Evolutionary conservation across 2,113 vertebrate species (phyloP), one percentile per base, ranked within the genome.

Genomic region (Eubucco bourcierii): DNA sequence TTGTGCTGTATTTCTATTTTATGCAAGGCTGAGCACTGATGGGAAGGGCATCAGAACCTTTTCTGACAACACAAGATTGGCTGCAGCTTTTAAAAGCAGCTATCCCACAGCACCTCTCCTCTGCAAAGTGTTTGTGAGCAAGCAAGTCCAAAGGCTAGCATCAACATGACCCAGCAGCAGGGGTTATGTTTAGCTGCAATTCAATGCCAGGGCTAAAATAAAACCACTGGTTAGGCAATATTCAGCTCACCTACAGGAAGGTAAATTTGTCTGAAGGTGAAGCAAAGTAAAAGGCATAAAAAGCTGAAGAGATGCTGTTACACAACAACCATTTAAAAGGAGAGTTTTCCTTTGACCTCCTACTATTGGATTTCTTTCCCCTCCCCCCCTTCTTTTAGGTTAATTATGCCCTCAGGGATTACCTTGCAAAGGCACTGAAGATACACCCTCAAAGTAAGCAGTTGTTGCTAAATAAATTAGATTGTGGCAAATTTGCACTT

Each of bases 351-450:
- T 65, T 61, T 73, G n/a, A 73, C 28, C 59, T 64, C 52, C 55
- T 61, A 63, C 29, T 6, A 27, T 47, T 44, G 17, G 2, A 31
- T 88, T 52, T 73, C 10, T 53, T 46, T 46, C 17, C 44, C 44
- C 17, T 15, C 9, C 46, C 17, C 46, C 46, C 39, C 10, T 91
- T 84, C 80, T 89, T 64, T 76, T 52, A 56, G 74, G 78, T 78
- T 96, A 93, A 95, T 92, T 87, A 84, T n/a, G 60, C 78, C 88
- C 81, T 73, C 33, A 67, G 87, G 78, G 78, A 89, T 64, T 80
- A 77, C 66, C 55, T 37, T 67, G 67, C 88, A 83, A 72, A 84
- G 84, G 37, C 78, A 76, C 53, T 29, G 20, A 94, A 55, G 11
- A 15, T 50, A 52, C 15, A 84, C 47, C 47, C 18, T 24, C 37